Evolutionary conservation across 2,113 vertebrate species (phyloP).

Genomic region (Vombatus ursinus): DNA sequence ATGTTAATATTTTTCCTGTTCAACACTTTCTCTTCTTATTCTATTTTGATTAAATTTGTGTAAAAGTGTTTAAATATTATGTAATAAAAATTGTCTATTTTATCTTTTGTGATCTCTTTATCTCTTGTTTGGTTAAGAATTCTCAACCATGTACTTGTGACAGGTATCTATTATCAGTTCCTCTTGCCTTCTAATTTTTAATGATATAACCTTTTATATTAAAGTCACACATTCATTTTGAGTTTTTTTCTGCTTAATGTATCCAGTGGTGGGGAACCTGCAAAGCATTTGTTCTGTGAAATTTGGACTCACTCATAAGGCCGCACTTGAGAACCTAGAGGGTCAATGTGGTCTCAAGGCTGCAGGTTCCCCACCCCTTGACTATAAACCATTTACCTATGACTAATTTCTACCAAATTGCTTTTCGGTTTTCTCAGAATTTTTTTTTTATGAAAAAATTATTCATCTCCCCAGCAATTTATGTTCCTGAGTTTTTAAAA

Average conservation of each 20-base stretch:
- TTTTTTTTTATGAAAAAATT: background rate
- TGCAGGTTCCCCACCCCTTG: no score
- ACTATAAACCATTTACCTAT: background rate
- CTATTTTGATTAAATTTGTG: background rate
- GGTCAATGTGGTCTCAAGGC: no score
- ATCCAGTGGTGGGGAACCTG: no score
- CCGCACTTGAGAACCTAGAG: no score
- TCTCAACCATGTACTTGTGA: background rate
- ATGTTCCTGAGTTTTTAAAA: background rate
- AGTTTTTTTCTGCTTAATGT: background rate
- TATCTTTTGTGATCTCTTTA: background rate
- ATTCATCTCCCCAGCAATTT: background rate
- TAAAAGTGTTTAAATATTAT: background rate
- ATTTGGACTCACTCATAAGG: no score
- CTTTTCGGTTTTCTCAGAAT: background rate
- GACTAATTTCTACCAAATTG: background rate
- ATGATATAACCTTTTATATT: background rate
- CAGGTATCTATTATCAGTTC: background rate
- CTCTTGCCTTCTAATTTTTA: background rate
- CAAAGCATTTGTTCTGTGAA: no score
- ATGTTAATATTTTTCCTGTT: background rate
- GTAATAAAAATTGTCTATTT: background rate
- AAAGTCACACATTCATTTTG: background rate
- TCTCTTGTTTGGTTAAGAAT: background rate
- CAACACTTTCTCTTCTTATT: background rate